Evolutionary conservation across 2,888 invertebrate species (phyloP), one percentile per base, ranked within the genome.

Genomic region (Lobophora halterata): DNA sequence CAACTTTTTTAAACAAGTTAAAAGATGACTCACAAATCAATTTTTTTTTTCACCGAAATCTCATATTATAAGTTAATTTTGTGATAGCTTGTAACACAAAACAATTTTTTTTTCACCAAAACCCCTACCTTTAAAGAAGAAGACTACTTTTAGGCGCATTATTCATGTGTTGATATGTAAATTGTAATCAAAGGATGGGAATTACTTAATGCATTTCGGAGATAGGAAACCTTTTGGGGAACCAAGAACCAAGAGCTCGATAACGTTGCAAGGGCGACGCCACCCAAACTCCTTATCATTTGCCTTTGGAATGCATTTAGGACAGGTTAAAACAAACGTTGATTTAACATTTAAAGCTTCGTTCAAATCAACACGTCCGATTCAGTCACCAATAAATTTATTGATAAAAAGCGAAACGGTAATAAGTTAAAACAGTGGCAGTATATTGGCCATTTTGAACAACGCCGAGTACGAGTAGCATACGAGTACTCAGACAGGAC

Each of bases 221-320:
- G 63, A 68, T 70, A 66, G 50, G 58, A 53, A 59, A 55, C 55
- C 54, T 56, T 61, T 60, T 59, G 52, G 61, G 60, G 59, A 63
- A 65, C 64, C 62, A 60, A 57, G 41, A 42, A 57, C 14, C 36
- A 27, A 26, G 21, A 56, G 53, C 40, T 43, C 55, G 73, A 78
- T 79, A 81, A 72, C 55, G 60, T 66, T 65, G 64, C 75, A 68
- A 72, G 63, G 60, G 63, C 57, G 71, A 58, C 59, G 71, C 81
- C 81, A 80, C 80, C 80, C 80, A 78, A 75, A 77, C 58, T 65
- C 55, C 65, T 81, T 85, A 85, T 83, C 82, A 75, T 55, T 63
- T 56, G 58, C 55, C 55, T 65, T 72, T 65, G 59, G 52, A 73
- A 74, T 65, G 70, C 80, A 81, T 82, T 80, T 76, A 78, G 72